phyloP scores from a whole-genome alignment of 2,797 vertebrate species.

The Molossus alvarezi region DNA sequence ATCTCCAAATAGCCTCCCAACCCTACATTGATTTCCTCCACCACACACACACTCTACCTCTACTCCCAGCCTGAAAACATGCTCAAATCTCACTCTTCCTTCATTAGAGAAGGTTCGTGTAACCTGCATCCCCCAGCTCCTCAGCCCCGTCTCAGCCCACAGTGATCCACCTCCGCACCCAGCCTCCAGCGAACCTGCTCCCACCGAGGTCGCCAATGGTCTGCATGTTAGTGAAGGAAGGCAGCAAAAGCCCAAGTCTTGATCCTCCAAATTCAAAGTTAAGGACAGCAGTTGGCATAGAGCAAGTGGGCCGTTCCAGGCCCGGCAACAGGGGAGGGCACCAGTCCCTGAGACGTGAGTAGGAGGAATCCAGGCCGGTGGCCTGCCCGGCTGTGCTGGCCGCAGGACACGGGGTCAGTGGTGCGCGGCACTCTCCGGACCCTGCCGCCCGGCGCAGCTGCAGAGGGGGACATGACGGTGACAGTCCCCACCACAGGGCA shows the following conservation, averaged over 20 bases:
- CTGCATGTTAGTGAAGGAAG: background rate
- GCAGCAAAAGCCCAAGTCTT: background rate
- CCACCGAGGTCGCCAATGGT: background rate
- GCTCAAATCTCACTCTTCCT: background rate
- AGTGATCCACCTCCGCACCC: too few relatives aligned
- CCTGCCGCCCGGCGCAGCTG: background rate
- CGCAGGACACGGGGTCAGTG: rapidly evolving
- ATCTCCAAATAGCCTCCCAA: background rate
- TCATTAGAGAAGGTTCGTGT: background rate
- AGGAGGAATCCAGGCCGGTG: background rate
- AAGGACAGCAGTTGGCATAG: background rate
- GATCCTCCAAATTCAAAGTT: background rate
- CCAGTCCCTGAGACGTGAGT: background rate
- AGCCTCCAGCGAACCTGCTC: background rate
- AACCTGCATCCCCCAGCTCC: background rate
- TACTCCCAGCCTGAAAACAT: background rate
- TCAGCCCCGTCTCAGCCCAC: background rate
- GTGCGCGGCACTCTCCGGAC: background rate
- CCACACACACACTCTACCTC: background rate
- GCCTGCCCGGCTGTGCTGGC: background rate
- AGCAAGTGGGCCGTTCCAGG: background rate
- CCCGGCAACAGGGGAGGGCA: background rate
- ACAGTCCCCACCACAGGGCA: too few relatives aligned
- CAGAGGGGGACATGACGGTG: rapidly evolving
- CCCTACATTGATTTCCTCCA: background rate